phyloP scores from a whole-genome alignment of 2,797 vertebrate genomes.

The Notoglanidium macrostoma region DNA sequence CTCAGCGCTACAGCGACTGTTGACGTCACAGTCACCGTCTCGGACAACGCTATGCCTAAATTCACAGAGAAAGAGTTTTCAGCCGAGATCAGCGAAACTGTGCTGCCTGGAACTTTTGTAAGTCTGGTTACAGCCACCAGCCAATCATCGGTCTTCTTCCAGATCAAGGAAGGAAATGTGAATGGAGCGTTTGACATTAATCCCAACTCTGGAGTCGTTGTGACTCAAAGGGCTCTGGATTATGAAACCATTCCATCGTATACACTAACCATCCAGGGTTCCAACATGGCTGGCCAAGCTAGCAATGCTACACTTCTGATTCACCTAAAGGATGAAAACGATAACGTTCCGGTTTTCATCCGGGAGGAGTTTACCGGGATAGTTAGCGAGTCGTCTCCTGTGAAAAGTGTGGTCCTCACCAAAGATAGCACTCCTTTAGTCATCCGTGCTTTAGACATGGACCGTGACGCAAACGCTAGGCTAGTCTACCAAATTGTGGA shows the following conservation, averaged over 20 bases:
- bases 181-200: conserved; percentile 88
- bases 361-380: conserved; percentile 86
- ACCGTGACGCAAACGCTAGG: conserved; percentile 88
- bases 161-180: conserved; percentile 90
- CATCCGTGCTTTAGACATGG: conserved; percentile 87
- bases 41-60: conserved; percentile 91
- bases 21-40: conserved; percentile 84
- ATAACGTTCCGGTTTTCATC: conserved; percentile 86
- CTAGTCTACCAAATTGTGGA: conserved; percentile 96
- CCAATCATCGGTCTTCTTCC: conserved; percentile 92
- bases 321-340: conserved; percentile 93
- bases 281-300: conserved; percentile 93
- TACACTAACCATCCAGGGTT: conserved; percentile 85
- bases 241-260: conserved; percentile 86
- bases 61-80: conserved; percentile 88
- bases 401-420: conserved; percentile 90
- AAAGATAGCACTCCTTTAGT: conserved; percentile 86
- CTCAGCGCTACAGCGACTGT: conserved; percentile 84
- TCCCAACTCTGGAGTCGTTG: conserved; percentile 91
- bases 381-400: conserved; percentile 87
- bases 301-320: conserved; percentile 84
- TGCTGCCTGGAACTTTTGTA: conserved; percentile 84
- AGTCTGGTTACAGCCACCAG: conserved; percentile 84
- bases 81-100: conserved; percentile 87
- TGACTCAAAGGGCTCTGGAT: conserved; percentile 86